These are phyloP conservation scores for Glaucidium brasilianum DNA, from an alignment of 2,113 vertebrate species.

Conservation along the genomic window DNA sequence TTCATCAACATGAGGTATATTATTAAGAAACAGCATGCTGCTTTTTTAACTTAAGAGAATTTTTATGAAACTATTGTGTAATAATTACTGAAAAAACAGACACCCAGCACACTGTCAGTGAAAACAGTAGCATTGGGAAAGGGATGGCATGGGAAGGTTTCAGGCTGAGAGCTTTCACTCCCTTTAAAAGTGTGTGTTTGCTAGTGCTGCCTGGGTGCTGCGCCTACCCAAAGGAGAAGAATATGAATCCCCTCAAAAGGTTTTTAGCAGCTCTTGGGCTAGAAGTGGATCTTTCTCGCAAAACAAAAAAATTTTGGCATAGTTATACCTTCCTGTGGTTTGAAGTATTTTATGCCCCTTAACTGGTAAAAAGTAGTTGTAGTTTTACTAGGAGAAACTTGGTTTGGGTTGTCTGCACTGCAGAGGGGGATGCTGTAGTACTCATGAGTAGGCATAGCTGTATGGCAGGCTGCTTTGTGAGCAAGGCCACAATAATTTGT, in stretches of 20 bases:
- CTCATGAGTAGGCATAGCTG: fast-evolving
- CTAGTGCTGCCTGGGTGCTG: neutral
- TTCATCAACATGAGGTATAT: neutral
- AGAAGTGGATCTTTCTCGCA: neutral
- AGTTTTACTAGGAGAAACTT: neutral
- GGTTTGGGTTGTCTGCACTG: neutral
- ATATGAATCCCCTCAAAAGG: neutral
- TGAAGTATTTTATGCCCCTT: neutral
- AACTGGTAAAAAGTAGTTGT: neutral
- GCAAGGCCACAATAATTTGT: neutral
- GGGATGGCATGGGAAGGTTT: neutral
- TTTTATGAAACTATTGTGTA: neutral
- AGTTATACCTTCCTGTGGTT: neutral
- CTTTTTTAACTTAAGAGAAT: neutral
- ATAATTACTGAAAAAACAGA: neutral
- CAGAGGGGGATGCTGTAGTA: neutral
- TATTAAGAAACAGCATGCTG: neutral
- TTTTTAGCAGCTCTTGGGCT: neutral
- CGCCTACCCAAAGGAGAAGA: neutral
- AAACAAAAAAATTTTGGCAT: neutral
- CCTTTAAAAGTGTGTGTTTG: neutral
- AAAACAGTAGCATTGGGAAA: neutral
- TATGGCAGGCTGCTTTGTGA: neutral
- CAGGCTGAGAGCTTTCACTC: neutral
- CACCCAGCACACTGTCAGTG: neutral